Base-by-base conservation (phyloP, 2,113 vertebrate species). In the Microtus ochrogaster region DNA sequence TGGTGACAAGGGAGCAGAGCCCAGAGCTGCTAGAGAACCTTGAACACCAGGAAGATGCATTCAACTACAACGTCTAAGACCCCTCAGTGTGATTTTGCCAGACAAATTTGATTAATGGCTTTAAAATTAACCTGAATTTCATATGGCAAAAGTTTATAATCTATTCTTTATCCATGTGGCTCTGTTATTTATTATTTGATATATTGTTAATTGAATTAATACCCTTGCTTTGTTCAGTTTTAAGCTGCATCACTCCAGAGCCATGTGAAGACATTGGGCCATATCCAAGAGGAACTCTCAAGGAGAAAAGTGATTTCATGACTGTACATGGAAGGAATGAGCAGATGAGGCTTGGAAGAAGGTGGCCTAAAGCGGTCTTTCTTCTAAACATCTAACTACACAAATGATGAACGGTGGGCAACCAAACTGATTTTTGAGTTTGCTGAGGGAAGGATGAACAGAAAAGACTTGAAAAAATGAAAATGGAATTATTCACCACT, bases 361-460 rank as follows among this genome's bases (percentile, higher is more conserved):
- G 72, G 83, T 47, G 81, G 26, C 36, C 65, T 6, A 78, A 74
- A 90, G 30, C 41, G 72, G 30, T 13, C 41, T 70, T 79, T 91
- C 47, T 58, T 84, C 47, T 84, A 58, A 93, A 86, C 78, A 65
- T 22, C 86, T 87, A 84, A 0, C 93, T 90, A 78, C n/a, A 78
- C 47, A 74, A 79, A 58, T 61, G 88, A 74, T 63, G 49, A 78
- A 58, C 49, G 81, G 44, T 77, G 14, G 63, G 41, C 10, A 52
- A 83, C 33, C 72, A 90, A 89, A 90, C 58, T 81, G 70, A 87
- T 90, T 74, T 96, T 47, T 92, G 55, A 87, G 58, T 93, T 52
- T 92, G 26, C 83, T 77, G 41, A 97, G 55, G n/a, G 79, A 95
- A 90, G 66, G 76, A 95, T 36, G 77, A 94, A 93, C 58, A 83